Base-by-base conservation (phyloP, 2,113 vertebrate genomes). In the Eptesicus fuscus region DNA sequence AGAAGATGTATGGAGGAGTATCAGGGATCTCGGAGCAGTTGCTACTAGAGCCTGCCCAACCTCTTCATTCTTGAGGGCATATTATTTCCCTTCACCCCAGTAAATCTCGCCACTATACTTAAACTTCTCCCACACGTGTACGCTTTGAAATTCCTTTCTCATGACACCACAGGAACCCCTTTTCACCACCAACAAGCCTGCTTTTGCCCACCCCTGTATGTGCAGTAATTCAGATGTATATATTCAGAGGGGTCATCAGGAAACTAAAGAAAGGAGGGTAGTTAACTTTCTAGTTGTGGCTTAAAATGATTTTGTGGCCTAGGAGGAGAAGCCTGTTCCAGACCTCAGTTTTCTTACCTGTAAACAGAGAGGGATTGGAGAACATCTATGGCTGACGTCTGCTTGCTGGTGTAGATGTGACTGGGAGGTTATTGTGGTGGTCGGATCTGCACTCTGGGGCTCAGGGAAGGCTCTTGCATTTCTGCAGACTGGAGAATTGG, bases 221-320 rank as follows among this genome's bases (percentile, higher is more conserved):
- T 69, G n/a, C 32, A 20, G 18, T 83, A 53, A 35, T 40, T 44
- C 56, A 65, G 17, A 47, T 61, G 5, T 71, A 2, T 35, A 44
- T 35, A 42, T 89, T 85, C 37, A 83, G 16, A 70, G 22, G 53
- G 40, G 7, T n/a, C 12, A 25, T 83, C n/a, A 84, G 71, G 20
- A 95, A 89, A 80, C n/a, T 14, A 42, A 25, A 30, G 35, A 51
- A n/a, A 13, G 47, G 14, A 4, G 0, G 17, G 3, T 35, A 56
- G 20, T 79, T 69, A 84, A 67, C 13, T 70, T 11, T 78, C 28
- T 82, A n/a, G 14, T 44, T 93, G 37, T 44, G 11, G n/a, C 40
- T 91, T 70, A 91, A 59, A 91, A 86, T 82, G 86, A 37, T 71
- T 80, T 93, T 71, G 44, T 91, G 37, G 85, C 6, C 9, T 85